Percentiles rank a stretch among this genome's conserved stretches.
These are phyloP conservation scores for Dendrocincla fuliginosa DNA, from an alignment of 2,797 vertebrate genomes.

Conservation along the genomic window DNA sequence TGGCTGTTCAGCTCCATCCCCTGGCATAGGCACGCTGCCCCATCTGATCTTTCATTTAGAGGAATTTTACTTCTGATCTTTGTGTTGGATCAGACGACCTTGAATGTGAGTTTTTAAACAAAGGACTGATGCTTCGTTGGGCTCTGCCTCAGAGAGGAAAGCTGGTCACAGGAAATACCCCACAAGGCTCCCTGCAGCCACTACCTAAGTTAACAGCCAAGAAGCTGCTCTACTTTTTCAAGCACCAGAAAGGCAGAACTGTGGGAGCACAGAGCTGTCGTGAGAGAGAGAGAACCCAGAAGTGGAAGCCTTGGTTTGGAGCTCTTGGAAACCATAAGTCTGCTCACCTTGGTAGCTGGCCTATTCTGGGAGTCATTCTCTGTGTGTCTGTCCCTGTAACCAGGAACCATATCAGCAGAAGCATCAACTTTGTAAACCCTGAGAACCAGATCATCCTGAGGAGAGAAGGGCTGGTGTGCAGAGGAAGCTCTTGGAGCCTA, in stretches of 20 bases:
- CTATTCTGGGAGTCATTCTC: background rate
- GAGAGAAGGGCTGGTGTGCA: background rate
- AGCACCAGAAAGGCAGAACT: background rate
- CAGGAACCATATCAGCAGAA: background rate
- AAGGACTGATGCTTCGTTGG: background rate
- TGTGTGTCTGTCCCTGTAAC: background rate
- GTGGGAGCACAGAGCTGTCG: background rate
- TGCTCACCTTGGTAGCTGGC: background rate
- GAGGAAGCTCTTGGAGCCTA: background rate
- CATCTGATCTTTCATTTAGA: background rate
- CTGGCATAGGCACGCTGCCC: accelerated
- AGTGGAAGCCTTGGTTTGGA: background rate
- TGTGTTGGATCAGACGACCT: background rate
- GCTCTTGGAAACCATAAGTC: background rate
- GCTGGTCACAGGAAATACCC: background rate
- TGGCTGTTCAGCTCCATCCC: background rate
- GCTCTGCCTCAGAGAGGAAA: background rate
- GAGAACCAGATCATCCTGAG: background rate
- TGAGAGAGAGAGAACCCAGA: background rate
- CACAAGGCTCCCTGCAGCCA: background rate
- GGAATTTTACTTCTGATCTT: background rate
- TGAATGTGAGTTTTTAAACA: background rate
- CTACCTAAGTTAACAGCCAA: background rate
- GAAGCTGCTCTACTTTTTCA: background rate
- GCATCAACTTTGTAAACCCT: accelerated